A percentile compares a stretch with the other conserved stretches of the same genome.
Conservation (phyloP, 2,888 invertebrate species). For the Rhingia campestris region DNA sequence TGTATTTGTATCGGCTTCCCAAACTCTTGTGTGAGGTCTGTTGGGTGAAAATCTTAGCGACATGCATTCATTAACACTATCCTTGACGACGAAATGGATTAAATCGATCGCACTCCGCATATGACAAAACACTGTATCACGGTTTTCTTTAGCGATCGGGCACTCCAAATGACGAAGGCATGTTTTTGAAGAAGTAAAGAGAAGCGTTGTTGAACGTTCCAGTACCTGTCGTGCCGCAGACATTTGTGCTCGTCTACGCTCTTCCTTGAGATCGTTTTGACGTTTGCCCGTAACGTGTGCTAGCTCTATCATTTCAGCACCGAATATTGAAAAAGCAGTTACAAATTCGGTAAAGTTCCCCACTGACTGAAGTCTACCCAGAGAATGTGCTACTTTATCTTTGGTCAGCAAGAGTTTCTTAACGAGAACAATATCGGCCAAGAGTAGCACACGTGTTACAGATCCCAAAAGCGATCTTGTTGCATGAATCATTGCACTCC, state of each 20-base stretch:
- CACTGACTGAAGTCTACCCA: slow-evolving; percentile 93
- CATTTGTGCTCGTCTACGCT: slow-evolving; percentile 97
- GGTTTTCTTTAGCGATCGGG: slow-evolving; percentile 94
- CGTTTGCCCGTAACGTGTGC: slow-evolving; percentile 94
- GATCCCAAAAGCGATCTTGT: slow-evolving; percentile 96
- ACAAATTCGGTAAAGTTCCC: slow-evolving; percentile 98
- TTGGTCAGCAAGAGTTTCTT: slow-evolving; percentile 97
- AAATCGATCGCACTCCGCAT: slow-evolving; percentile 98
- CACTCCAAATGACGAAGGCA: slow-evolving; percentile 97
- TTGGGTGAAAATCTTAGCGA: slow-evolving; percentile 78
- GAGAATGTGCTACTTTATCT: slow-evolving; percentile 95
- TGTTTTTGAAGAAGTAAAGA: slow-evolving; percentile 98
- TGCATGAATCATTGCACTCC: slow-evolving; percentile 92
- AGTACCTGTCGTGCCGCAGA: slow-evolving; percentile 96
- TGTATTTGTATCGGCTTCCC: slow-evolving; percentile 87
- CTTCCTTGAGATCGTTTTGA: slow-evolving; percentile 94
- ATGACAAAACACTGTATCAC: slow-evolving; percentile 98
- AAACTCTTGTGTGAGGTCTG: slow-evolving; percentile 83
- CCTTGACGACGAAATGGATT: slow-evolving; percentile 98
- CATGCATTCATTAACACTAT: slow-evolving; percentile 91
- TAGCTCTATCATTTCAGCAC: slow-evolving; percentile 98
- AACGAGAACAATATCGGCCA: slow-evolving; percentile 98
- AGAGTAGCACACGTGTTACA: slow-evolving; percentile 96
- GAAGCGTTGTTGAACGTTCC: slow-evolving; percentile 97
- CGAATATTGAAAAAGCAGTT: slow-evolving; percentile 98